Evolutionary conservation across 2,888 invertebrate species (phyloP).

Genomic region (Heliconius ismenius): DNA sequence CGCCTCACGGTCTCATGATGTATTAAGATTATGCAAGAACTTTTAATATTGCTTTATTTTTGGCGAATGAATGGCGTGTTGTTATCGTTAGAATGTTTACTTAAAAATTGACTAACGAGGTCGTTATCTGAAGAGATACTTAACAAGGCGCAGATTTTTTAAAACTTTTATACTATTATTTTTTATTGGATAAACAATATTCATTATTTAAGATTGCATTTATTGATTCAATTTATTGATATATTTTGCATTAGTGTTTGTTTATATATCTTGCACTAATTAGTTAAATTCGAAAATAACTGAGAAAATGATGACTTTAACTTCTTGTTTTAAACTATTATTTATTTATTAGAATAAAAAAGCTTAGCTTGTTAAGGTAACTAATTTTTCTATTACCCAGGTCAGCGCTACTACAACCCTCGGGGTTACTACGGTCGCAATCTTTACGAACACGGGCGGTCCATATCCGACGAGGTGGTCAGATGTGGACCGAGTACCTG

Average conservation of each 20-base stretch:
- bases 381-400: constrained; percentile 47
- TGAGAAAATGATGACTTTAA: no score
- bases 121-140: not conserved
- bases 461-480: constrained; percentile 72
- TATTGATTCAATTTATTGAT: not conserved
- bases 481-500: constrained; percentile 84
- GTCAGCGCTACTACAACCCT: constrained; percentile 67
- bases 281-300: not conserved
- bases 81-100: not conserved
- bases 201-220: not conserved
- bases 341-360: no score
- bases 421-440: constrained; percentile 64
- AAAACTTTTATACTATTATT: not conserved
- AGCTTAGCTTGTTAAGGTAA: no score
- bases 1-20: constrained; percentile 46
- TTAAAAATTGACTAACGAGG: not conserved
- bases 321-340: no score
- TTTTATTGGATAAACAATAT: not conserved
- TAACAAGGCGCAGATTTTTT: not conserved
- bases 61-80: not conserved
- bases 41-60: constrained; percentile 12
- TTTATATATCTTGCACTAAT: no score
- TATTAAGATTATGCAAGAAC: constrained; percentile 44
- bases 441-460: constrained; percentile 71
- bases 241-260: no score